Conservation (phyloP, 2,797 vertebrate species). For the Melanotaenia boesemani region DNA sequence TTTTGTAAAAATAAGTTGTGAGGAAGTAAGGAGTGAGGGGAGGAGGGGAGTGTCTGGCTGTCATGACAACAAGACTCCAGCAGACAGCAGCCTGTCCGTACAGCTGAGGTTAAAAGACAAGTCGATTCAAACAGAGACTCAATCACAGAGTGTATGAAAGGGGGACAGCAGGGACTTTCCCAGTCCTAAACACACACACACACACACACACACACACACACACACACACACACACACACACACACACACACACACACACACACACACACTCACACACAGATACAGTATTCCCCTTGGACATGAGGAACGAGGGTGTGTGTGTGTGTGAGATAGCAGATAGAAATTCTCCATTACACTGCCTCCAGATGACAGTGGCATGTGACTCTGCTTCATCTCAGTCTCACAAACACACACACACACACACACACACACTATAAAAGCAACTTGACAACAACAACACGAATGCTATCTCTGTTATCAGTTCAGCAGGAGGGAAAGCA, state of each 20-base stretch:
- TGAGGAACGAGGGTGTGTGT: conserved; percentile 34
- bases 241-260: conserved; percentile 36
- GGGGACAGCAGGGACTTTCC: conserved; percentile 72
- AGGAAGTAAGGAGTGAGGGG: not conserved
- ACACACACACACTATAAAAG: conserved; percentile 29
- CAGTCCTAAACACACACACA: conserved; percentile 32
- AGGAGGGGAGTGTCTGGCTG: conserved; percentile 12
- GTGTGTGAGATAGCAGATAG: conserved; percentile 70
- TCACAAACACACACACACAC: conserved; percentile 49
- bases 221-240: conserved; percentile 38
- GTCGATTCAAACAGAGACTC: conserved; percentile 38
- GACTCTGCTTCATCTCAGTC: conserved; percentile 76
- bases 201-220: conserved; percentile 36
- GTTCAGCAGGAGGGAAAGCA: conserved; percentile 2
- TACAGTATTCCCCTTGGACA: conserved; percentile 38
- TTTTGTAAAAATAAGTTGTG: not conserved
- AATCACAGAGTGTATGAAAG: conserved; percentile 23
- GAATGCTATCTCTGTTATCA: conserved; percentile 35
- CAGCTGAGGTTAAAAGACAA: conserved; percentile 39
- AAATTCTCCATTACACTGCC: conserved; percentile 68
- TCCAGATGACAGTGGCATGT: conserved; percentile 76
- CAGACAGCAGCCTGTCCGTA: conserved; percentile 51
- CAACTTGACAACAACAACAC: conserved; percentile 55
- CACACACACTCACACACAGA: conserved; percentile 28
- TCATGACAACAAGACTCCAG: conserved; percentile 58